Base-by-base conservation (phyloP, 2,113 vertebrate genomes). In the Oreochromis niloticus region DNA sequence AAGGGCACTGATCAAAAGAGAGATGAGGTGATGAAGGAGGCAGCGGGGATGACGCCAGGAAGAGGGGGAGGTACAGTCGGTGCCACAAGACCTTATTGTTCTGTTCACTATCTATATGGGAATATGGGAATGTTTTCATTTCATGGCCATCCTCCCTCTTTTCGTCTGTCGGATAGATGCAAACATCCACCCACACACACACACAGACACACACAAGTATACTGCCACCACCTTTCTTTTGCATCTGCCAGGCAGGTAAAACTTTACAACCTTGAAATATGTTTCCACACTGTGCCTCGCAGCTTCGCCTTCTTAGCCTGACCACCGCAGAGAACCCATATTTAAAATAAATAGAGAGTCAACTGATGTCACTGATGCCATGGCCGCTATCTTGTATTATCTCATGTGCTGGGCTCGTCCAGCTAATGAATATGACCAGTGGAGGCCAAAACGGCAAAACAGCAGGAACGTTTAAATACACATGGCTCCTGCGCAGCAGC, bases 1-100 rank as follows among this genome's bases (percentile, higher is more conserved):
- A 91, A 93, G 85, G 91, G 57, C 86, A 92, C 89, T 91, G 95
- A 96, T 96, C 95, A 95, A 96, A 95, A 91, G 75, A 81, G 48
- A 90, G 93, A 94, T 89, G 89, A 93, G 83, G 86, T 8, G 81
- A 93, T 87, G 85, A 80, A 86, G 82, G 63, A 89, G 89, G 83
- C 63, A 68, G 63, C 4, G 3, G 63, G 34, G 11, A 68, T 68
- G 81, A 92, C 17, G 83, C 71, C 66, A 80, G 80, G 92, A 84
- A 68, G 66, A 90, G 83, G 86, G 91, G 81, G 82, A 80, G 79
- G 91, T 85, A 85, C 43, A 90, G 41, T 89, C 86, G 36, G 63
- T 93, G 71, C 85, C 85, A 87, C 83, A 79, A 83, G 84, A 92
- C 87, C 90, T 83, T 88, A 84, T 82, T 89, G 84, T 94, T 89